Conservation (phyloP, 1,140 invertebrate species). For the Cryptotermes secundus region DNA sequence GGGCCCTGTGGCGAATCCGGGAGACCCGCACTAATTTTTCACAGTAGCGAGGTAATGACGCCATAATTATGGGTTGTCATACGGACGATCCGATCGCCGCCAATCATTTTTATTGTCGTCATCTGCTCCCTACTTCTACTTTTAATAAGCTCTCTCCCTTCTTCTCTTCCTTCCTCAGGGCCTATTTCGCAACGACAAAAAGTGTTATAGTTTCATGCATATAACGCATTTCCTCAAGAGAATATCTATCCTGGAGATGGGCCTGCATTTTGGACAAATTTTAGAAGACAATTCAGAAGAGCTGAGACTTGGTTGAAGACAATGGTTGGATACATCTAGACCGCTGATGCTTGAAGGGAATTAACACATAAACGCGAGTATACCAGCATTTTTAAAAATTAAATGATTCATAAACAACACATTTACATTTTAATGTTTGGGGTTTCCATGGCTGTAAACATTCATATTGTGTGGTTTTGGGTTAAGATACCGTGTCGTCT, state of each 20-base stretch:
- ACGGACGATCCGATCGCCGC: background rate
- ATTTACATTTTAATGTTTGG: too few relatives aligned
- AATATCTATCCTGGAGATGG: background rate
- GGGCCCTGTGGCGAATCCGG: background rate
- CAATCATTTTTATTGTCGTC: background rate
- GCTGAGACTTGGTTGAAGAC: too few relatives aligned
- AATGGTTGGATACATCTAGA: too few relatives aligned
- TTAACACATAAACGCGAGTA: too few relatives aligned
- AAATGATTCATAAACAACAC: too few relatives aligned
- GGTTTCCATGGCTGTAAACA: too few relatives aligned
- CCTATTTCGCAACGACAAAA: background rate
- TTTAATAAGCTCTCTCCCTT: background rate
- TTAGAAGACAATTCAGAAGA: too few relatives aligned
- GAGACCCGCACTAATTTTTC: background rate
- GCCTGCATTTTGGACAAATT: too few relatives aligned
- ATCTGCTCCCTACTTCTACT: background rate
- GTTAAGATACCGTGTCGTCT: too few relatives aligned
- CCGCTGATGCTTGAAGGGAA: too few relatives aligned
- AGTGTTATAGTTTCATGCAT: background rate
- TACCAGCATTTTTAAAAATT: too few relatives aligned
- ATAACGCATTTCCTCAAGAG: background rate
- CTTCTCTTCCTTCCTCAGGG: background rate
- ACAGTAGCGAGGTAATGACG: conserved; percentile 11
- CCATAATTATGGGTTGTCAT: background rate
- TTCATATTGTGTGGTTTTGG: too few relatives aligned